Evolutionary conservation across 2,888 invertebrate genomes (phyloP).

Genomic region (Microchrysa polita): DNA sequence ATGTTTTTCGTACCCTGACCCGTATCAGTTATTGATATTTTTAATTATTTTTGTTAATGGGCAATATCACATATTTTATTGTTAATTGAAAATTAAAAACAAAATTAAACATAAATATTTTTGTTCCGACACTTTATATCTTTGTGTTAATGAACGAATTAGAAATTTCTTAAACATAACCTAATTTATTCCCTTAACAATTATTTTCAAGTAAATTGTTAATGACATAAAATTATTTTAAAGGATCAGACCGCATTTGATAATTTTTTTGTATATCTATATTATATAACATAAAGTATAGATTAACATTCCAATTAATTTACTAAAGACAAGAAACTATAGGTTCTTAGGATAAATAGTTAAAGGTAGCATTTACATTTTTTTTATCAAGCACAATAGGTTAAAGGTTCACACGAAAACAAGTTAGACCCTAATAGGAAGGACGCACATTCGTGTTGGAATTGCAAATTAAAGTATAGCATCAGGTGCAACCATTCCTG

Average conservation of each 20-base stretch:
- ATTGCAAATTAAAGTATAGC: too few relatives aligned
- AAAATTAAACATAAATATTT: too few relatives aligned
- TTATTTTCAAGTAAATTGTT: slow-evolving; percentile 1
- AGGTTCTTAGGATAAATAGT: slow-evolving; percentile 29
- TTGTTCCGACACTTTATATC: too few relatives aligned
- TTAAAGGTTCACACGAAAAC: too few relatives aligned
- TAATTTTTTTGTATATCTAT: slow-evolving; percentile 7
- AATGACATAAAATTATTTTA: slow-evolving; percentile 2
- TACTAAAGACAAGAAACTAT: background rate
- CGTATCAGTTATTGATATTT: slow-evolving; percentile 13
- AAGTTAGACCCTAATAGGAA: too few relatives aligned
- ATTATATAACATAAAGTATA: background rate
- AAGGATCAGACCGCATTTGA: slow-evolving; percentile 13
- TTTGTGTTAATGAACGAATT: too few relatives aligned
- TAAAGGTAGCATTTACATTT: slow-evolving; percentile 36
- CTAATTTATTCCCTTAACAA: background rate
- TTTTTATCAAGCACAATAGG: slow-evolving; percentile 24
- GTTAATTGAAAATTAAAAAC: background rate
- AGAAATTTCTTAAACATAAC: too few relatives aligned
- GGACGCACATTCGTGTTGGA: too few relatives aligned
- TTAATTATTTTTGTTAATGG: slow-evolving; percentile 28
- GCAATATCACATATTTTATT: slow-evolving; percentile 35
- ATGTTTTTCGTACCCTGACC: slow-evolving; percentile 23
- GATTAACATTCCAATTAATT: background rate
- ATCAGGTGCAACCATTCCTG: too few relatives aligned